Evolutionary conservation across 2,888 invertebrate genomes (phyloP).

Genomic region (Ochlodes sylvanus): DNA sequence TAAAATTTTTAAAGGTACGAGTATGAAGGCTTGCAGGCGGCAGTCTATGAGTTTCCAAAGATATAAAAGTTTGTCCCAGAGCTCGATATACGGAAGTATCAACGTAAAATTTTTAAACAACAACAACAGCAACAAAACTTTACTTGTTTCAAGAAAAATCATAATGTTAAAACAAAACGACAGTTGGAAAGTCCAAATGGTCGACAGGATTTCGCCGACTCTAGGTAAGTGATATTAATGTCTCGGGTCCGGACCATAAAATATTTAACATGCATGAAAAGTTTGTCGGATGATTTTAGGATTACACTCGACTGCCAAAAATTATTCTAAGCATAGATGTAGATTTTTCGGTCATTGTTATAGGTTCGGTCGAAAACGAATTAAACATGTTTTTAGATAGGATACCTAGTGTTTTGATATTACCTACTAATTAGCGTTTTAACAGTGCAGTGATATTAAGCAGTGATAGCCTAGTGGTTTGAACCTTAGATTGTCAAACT

Average conservation of each 20-base stretch:
- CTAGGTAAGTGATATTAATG: slow-evolving; percentile 12
- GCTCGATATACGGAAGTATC: slow-evolving; percentile 31
- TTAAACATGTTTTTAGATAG: too few relatives aligned
- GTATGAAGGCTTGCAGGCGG: slow-evolving; percentile 25
- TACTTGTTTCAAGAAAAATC: slow-evolving; percentile 30
- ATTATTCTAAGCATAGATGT: neutral
- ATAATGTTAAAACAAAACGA: slow-evolving; percentile 27
- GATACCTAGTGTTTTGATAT: too few relatives aligned
- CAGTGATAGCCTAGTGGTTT: too few relatives aligned
- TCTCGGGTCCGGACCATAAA: slow-evolving; percentile 1
- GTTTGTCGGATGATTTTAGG: slow-evolving; percentile 4
- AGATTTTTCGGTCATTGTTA: too few relatives aligned
- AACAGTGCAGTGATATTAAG: too few relatives aligned
- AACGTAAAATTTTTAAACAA: slow-evolving; percentile 28
- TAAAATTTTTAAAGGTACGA: slow-evolving; percentile 24
- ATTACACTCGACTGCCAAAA: neutral
- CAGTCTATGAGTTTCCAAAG: slow-evolving; percentile 31
- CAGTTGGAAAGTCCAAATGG: slow-evolving; percentile 26
- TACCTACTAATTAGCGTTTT: too few relatives aligned
- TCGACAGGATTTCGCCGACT: slow-evolving; percentile 9
- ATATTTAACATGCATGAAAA: slow-evolving; percentile 11
- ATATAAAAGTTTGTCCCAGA: slow-evolving; percentile 31
- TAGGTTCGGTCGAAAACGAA: too few relatives aligned
- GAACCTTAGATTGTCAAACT: too few relatives aligned
- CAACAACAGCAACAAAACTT: slow-evolving; percentile 31